phyloP scores from a whole-genome alignment of 1,140 invertebrate genomes.

The Drosophila insularis region DNA sequence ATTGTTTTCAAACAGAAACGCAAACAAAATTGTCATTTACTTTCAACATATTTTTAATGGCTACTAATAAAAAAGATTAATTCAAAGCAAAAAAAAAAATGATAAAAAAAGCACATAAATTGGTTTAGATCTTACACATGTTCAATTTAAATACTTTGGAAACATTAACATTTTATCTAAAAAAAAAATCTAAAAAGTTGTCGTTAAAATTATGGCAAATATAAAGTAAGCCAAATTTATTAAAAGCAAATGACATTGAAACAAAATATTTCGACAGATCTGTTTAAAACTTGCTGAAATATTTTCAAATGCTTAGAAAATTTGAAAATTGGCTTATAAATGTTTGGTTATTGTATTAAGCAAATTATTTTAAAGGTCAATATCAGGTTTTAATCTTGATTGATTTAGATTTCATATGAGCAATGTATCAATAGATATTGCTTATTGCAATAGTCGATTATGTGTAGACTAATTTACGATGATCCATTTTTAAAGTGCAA shows the following conservation, averaged over 20 bases:
- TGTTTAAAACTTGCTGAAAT: background rate
- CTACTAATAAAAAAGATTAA: constrained; percentile 2
- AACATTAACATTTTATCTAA: background rate
- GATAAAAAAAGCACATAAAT: background rate
- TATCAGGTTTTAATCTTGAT: too few species aligned
- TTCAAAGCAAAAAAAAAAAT: background rate
- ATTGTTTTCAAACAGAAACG: background rate
- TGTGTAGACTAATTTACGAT: too few species aligned
- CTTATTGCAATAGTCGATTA: too few species aligned
- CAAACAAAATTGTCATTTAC: constrained; percentile 1
- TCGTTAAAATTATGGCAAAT: background rate
- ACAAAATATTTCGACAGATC: background rate
- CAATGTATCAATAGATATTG: too few species aligned
- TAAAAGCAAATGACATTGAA: background rate
- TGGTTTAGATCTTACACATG: constrained; percentile 10
- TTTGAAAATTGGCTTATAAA: too few species aligned
- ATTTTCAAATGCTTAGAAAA: too few species aligned
- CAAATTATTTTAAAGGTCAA: too few species aligned
- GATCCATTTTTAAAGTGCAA: too few species aligned
- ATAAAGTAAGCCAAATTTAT: background rate
- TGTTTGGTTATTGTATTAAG: too few species aligned
- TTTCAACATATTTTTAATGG: constrained; percentile 1
- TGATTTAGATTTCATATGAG: too few species aligned
- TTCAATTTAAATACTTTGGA: constrained; percentile 4
- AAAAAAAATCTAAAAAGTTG: background rate